Evolutionary conservation across 2,113 vertebrate species (phyloP).

Genomic region (Oreochromis spilurus): DNA sequence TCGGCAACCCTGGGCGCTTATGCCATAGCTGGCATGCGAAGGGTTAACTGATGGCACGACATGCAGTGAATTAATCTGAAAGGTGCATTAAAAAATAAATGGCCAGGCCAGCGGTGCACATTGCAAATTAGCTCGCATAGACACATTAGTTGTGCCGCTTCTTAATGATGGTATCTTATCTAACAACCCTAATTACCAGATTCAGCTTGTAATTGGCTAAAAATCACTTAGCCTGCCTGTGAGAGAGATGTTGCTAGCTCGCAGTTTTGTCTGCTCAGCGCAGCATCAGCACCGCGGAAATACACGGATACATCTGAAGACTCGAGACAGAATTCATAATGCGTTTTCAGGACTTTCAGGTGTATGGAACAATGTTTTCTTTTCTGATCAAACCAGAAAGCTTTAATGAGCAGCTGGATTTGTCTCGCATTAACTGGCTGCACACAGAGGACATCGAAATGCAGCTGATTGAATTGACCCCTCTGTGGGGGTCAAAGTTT

Average conservation of each 20-base stretch:
- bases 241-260: rapidly evolving
- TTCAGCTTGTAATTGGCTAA: not conserved
- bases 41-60: rapidly evolving
- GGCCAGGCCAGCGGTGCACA: rapidly evolving
- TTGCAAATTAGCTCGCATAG: not conserved
- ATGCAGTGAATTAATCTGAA: not conserved
- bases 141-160: rapidly evolving
- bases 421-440: not conserved
- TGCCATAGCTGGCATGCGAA: not conserved
- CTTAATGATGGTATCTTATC: not conserved
- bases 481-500: too few relatives aligned
- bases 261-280: not conserved
- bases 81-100: not conserved
- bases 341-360: not conserved
- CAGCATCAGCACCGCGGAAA: rapidly evolving
- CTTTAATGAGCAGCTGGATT: not conserved
- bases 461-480: too few relatives aligned
- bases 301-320: not conserved
- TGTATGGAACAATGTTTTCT: rapidly evolving
- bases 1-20: not conserved
- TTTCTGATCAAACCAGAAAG: not conserved
- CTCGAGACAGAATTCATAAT: not conserved
- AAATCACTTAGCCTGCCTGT: rapidly evolving
- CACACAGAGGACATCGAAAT: rapidly evolving
- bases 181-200: not conserved